phyloP scores from a whole-genome alignment of 2,797 vertebrate species.

The Babyrousa celebensis region DNA sequence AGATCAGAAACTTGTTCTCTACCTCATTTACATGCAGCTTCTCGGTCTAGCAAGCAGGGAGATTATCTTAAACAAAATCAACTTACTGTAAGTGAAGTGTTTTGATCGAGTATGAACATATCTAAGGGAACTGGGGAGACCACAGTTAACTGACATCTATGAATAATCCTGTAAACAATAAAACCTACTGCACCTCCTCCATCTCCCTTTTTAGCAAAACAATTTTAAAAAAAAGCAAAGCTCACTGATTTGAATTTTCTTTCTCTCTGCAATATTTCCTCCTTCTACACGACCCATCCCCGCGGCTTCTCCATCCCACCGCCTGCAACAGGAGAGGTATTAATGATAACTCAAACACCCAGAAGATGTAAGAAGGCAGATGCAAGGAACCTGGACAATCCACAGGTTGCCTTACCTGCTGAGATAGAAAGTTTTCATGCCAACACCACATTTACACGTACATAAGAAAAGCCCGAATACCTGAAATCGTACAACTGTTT shows the following conservation, averaged over 20 bases:
- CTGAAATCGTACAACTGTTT: slow-evolving; percentile 92
- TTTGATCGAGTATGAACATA: slow-evolving; percentile 67
- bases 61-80: slow-evolving; percentile 68
- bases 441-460: background rate
- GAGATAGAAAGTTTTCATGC: slow-evolving; percentile 1
- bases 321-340: background rate
- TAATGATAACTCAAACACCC: background rate
- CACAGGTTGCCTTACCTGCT: background rate
- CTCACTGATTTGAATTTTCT: background rate
- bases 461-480: slow-evolving; percentile 88
- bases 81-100: slow-evolving; percentile 77
- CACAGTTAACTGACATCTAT: slow-evolving; percentile 70
- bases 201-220: slow-evolving; percentile 27
- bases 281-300: background rate
- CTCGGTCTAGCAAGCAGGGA: slow-evolving; percentile 53
- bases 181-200: slow-evolving; percentile 40
- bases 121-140: slow-evolving; percentile 33
- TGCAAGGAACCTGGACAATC: background rate
- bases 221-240: slow-evolving; percentile 30
- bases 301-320: background rate
- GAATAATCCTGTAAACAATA: slow-evolving; percentile 64
- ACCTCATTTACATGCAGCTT: slow-evolving; percentile 57
- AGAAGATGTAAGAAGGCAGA: slow-evolving; percentile 49
- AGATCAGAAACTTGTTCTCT: slow-evolving; percentile 55
- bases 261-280: slow-evolving; percentile 3